Evolutionary conservation across 2,113 vertebrate genomes (phyloP).

Genomic region (Elaphurus davidianus): DNA sequence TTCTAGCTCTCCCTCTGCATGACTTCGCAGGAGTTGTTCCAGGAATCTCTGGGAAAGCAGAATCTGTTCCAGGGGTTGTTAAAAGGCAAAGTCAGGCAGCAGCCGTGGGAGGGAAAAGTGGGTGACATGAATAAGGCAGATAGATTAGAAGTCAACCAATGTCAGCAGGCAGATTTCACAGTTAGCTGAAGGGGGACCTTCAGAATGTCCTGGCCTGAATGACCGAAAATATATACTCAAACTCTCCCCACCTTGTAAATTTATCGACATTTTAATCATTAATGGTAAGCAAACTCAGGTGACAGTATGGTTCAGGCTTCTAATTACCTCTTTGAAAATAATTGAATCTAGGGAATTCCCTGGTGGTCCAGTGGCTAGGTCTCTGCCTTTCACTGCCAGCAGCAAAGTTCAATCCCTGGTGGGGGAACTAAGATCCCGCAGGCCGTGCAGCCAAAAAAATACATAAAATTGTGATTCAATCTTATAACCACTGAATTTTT

Average conservation of each 20-base stretch:
- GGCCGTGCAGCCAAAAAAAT: background rate
- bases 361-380: background rate
- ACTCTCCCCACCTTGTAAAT: rapidly evolving
- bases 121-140: rapidly evolving
- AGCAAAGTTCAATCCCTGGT: background rate
- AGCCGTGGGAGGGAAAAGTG: rapidly evolving
- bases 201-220: rapidly evolving
- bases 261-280: rapidly evolving
- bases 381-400: background rate
- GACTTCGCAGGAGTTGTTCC: rapidly evolving
- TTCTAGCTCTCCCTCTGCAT: background rate
- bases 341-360: background rate
- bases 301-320: too few species aligned
- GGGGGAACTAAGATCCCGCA: background rate
- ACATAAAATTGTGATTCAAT: background rate
- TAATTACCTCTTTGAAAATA: background rate
- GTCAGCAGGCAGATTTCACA: rapidly evolving
- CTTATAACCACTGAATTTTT: background rate
- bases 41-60: rapidly evolving
- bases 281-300: background rate
- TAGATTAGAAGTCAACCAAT: rapidly evolving
- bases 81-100: background rate
- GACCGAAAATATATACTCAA: rapidly evolving
- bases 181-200: rapidly evolving
- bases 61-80: background rate